Evolutionary conservation across 2,797 vertebrate species (phyloP).

Genomic region (Rachycentron canadum): DNA sequence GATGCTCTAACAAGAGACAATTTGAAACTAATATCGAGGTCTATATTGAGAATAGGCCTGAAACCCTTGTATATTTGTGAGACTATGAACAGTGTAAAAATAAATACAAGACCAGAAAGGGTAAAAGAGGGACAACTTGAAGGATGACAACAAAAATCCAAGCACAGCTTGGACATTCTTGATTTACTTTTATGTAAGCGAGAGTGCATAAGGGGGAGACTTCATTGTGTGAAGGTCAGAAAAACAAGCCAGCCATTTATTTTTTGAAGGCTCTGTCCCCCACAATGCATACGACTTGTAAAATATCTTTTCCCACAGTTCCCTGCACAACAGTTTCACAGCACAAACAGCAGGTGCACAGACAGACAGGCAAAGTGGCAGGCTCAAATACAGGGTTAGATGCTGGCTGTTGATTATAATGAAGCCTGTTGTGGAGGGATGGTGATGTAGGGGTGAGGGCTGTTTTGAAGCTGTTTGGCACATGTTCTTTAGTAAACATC

Average conservation of each 20-base stretch:
- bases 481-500: slow-evolving; percentile 31
- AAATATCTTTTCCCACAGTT: slow-evolving; percentile 45
- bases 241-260: slow-evolving; percentile 72
- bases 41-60: background rate
- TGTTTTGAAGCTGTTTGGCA: slow-evolving; percentile 34
- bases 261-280: slow-evolving; percentile 56
- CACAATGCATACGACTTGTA: slow-evolving; percentile 34
- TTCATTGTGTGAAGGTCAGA: slow-evolving; percentile 59
- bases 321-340: slow-evolving; percentile 34
- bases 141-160: slow-evolving; percentile 1
- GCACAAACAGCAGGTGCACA: slow-evolving; percentile 72
- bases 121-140: slow-evolving; percentile 2
- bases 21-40: slow-evolving; percentile 15
- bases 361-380: slow-evolving; percentile 23
- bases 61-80: background rate
- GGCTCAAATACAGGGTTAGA: slow-evolving; percentile 41
- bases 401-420: slow-evolving; percentile 27
- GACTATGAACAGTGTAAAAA: background rate
- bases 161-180: slow-evolving; percentile 40
- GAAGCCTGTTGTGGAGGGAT: slow-evolving; percentile 26
- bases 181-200: slow-evolving; percentile 52
- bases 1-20: background rate
- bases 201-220: slow-evolving; percentile 48
- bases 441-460: background rate
- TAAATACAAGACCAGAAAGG: background rate